Percentiles rank a stretch among this genome's conserved stretches.
Conservation (phyloP, 2,888 invertebrate species). For the Melipona bicolor region DNA sequence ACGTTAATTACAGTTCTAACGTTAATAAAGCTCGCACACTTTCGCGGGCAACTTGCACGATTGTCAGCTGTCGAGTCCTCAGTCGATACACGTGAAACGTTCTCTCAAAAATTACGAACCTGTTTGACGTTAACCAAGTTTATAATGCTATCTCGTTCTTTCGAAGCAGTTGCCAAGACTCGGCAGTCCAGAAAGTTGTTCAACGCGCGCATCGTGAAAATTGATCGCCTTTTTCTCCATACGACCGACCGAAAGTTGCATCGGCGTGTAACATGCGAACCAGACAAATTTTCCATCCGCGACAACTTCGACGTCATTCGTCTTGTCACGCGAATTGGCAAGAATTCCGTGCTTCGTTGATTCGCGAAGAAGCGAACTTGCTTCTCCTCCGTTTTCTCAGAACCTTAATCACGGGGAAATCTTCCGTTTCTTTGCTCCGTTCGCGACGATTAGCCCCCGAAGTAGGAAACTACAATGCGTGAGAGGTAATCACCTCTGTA, state of each 20-base stretch:
- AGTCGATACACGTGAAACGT: not conserved
- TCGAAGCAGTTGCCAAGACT: not conserved
- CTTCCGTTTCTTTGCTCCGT: constrained; percentile 6
- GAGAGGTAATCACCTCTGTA: not conserved
- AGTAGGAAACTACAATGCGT: not conserved
- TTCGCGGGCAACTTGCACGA: not conserved
- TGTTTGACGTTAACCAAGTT: not conserved
- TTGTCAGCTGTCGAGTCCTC: not conserved
- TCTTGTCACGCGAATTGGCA: constrained; percentile 35
- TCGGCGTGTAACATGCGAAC: not conserved
- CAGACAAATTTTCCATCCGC: constrained; percentile 27
- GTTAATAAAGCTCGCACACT: not conserved
- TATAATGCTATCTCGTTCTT: not conserved
- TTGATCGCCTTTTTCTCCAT: not conserved
- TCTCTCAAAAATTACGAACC: not conserved
- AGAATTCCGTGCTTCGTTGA: constrained; percentile 31
- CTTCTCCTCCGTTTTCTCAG: constrained; percentile 9
- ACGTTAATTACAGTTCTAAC: too few relatives aligned
- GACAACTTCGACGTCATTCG: not conserved
- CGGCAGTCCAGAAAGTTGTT: not conserved
- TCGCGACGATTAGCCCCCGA: not conserved
- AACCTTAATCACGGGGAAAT: constrained; percentile 4
- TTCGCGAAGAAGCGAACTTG: constrained; percentile 2
- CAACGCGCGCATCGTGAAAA: not conserved
- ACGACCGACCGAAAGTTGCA: not conserved